A percentile compares a stretch with the other conserved stretches of the same genome.
Evolutionary conservation across 2,113 vertebrate genomes (phyloP).

Genomic region (Seriola dumerili): DNA sequence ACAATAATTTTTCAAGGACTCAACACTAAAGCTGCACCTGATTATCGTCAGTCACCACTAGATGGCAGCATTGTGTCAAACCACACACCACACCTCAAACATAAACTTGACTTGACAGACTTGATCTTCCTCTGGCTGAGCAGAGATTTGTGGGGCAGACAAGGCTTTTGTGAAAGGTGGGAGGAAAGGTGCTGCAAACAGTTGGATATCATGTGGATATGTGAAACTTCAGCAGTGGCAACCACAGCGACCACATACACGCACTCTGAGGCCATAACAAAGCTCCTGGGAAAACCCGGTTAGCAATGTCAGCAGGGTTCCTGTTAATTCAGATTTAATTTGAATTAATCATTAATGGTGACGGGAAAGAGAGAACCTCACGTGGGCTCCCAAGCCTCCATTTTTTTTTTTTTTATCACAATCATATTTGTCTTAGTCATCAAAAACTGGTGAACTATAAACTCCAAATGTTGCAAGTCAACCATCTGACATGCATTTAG

Average conservation of each 20-base stretch:
- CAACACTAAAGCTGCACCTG: background rate
- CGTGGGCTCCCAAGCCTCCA: background rate
- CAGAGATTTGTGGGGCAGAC: constrained; percentile 11
- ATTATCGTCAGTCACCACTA: constrained; percentile 58
- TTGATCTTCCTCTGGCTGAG: constrained; percentile 6
- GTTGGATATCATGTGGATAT: constrained; percentile 70
- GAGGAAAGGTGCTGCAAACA: constrained; percentile 42
- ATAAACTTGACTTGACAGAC: background rate
- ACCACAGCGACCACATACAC: constrained; percentile 74
- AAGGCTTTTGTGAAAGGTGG: constrained; percentile 30
- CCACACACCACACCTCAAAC: background rate
- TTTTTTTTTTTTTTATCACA: background rate
- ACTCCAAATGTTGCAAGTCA: background rate
- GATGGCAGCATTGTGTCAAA: constrained; percentile 67
- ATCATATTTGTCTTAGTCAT: too few relatives aligned
- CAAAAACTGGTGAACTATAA: background rate
- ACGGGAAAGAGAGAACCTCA: background rate
- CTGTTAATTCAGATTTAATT: constrained; percentile 28
- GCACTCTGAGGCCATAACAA: constrained; percentile 61
- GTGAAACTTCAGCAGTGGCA: constrained; percentile 67
- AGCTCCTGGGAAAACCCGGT: constrained; percentile 45
- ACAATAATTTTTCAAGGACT: background rate
- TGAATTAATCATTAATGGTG: constrained; percentile 37
- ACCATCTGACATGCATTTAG: background rate
- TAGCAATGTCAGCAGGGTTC: constrained; percentile 12